Evolutionary conservation across 2,113 vertebrate genomes (phyloP).

Genomic region (Micromys minutus): DNA sequence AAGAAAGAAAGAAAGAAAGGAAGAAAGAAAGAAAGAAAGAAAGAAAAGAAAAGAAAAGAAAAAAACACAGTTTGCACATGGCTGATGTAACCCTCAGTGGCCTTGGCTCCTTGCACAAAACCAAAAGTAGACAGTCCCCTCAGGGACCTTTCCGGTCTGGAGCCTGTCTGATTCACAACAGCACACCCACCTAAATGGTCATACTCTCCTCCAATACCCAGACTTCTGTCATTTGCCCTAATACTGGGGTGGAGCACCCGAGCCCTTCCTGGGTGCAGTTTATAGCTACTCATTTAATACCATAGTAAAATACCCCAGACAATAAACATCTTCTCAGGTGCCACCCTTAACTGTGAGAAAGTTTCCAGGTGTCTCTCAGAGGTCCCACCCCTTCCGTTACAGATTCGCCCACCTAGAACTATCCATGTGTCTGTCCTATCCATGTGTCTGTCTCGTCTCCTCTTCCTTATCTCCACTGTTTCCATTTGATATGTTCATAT

Average conservation of each 20-base stretch:
- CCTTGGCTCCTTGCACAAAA: neutral
- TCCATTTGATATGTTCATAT: neutral
- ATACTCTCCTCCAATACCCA: neutral
- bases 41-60: too few relatives aligned
- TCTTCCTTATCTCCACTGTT: neutral
- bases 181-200: neutral
- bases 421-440: neutral
- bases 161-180: neutral
- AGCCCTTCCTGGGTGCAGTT: conserved; percentile 63
- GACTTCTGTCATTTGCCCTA: conserved; percentile 52
- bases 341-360: conserved; percentile 77
- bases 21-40: too few relatives aligned
- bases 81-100: neutral
- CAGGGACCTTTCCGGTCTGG: neutral
- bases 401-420: neutral
- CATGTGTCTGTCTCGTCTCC: neutral
- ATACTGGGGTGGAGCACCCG: conserved; percentile 32
- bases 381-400: conserved; percentile 9
- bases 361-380: conserved; percentile 58
- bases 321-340: conserved; percentile 72
- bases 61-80: neutral
- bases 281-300: conserved; percentile 75
- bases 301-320: conserved; percentile 70
- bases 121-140: neutral
- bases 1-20: too few relatives aligned